Conservation (phyloP, 1,140 invertebrate species). For the Asobara japonica region DNA sequence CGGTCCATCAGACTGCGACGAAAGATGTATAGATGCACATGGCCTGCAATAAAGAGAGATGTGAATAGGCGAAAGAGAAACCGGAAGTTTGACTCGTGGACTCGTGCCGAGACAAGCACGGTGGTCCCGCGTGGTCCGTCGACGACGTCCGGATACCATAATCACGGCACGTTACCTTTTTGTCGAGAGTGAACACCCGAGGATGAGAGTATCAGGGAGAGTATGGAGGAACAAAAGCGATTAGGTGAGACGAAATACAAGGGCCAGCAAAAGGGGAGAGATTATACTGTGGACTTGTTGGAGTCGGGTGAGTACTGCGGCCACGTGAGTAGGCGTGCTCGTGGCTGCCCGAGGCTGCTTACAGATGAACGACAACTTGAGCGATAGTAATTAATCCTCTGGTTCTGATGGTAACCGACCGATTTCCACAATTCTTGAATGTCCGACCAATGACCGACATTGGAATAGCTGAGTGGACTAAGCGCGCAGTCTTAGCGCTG, state of each 20-base stretch:
- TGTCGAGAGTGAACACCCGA: constrained; percentile 25
- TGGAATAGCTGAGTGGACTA: no score
- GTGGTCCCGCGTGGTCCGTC: constrained; percentile 34
- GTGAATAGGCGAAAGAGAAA: constrained; percentile 29
- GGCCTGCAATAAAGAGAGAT: neutral
- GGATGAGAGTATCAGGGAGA: constrained; percentile 10
- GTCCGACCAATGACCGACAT: no score
- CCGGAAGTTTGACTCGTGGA: constrained; percentile 34
- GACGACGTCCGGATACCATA: constrained; percentile 41
- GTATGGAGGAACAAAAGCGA: constrained; percentile 37
- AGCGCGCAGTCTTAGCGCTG: no score
- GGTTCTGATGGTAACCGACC: no score
- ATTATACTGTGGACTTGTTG: constrained; percentile 6
- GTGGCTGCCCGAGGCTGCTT: constrained; percentile 30
- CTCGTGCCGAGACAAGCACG: constrained; percentile 37
- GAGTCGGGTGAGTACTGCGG: neutral
- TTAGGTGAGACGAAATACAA: constrained; percentile 31
- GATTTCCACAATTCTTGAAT: neutral
- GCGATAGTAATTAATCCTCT: constrained; percentile 29
- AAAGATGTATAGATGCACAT: no score
- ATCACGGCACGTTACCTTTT: constrained; percentile 43
- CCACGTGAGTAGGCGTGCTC: constrained; percentile 36
- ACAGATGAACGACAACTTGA: neutral
- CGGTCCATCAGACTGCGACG: neutral
- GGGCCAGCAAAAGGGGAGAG: neutral